Evolutionary conservation across 2,113 vertebrate species (phyloP).

Genomic region (Nansenia antarctica): DNA sequence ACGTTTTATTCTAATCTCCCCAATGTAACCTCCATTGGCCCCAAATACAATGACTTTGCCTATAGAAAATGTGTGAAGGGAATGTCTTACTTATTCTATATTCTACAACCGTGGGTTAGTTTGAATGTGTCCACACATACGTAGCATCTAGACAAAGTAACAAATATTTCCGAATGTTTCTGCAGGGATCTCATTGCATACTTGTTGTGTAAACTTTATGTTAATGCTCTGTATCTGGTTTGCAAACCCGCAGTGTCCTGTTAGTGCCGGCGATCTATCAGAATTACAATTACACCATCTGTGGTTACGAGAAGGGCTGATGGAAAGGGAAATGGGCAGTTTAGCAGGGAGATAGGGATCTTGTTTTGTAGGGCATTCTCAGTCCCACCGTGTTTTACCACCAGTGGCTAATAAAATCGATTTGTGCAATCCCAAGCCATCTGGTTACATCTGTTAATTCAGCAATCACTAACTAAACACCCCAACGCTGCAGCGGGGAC

Average conservation of each 20-base stretch:
- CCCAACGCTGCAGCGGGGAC: background rate
- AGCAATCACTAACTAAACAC: conserved; percentile 26
- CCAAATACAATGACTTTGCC: too few species aligned
- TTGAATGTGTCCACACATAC: too few species aligned
- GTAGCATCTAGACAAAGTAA: too few species aligned
- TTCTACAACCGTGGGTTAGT: too few species aligned
- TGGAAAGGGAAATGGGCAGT: background rate
- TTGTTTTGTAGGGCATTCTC: background rate
- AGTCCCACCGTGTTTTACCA: conserved; percentile 6
- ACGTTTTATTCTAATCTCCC: too few species aligned
- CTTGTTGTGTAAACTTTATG: background rate
- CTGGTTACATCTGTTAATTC: conserved; percentile 46
- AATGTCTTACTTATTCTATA: too few species aligned
- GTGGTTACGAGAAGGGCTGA: background rate
- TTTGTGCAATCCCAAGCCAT: conserved; percentile 37
- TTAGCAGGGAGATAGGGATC: background rate
- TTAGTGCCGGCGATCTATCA: background rate
- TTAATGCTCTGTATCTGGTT: background rate
- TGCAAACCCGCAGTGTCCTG: background rate
- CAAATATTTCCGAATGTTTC: too few species aligned
- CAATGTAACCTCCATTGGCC: too few species aligned
- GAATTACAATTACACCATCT: background rate
- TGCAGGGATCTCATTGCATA: background rate
- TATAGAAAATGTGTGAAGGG: too few species aligned
- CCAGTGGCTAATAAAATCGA: conserved; percentile 34